phyloP scores from a whole-genome alignment of 2,797 vertebrate genomes.

The Anomalospiza imberbis region DNA sequence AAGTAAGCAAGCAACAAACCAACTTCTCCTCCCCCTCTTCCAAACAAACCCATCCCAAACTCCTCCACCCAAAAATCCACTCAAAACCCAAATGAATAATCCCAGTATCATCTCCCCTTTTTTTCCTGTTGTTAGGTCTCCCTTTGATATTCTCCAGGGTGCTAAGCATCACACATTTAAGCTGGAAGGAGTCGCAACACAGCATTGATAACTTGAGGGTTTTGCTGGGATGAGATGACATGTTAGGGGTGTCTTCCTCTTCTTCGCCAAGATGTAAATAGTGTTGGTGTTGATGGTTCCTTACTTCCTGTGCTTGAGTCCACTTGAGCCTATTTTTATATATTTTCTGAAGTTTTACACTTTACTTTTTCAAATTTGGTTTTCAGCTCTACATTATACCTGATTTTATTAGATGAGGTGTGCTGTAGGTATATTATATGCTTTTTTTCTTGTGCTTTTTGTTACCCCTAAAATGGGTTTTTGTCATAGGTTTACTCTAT shows the following conservation, averaged over 20 bases:
- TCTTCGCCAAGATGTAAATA: background rate
- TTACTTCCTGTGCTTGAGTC: background rate
- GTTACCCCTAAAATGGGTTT: background rate
- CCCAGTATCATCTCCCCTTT: background rate
- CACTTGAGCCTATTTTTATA: background rate
- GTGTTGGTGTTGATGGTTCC: background rate
- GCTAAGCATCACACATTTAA: background rate
- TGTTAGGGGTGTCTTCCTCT: background rate
- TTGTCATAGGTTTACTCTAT: background rate
- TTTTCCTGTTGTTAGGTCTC: background rate
- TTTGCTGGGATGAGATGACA: background rate
- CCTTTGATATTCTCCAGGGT: background rate
- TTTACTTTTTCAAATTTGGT: background rate
- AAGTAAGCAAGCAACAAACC: too few relatives aligned
- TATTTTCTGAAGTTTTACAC: background rate
- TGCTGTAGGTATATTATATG: too few relatives aligned
- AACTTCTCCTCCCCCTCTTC: accelerated
- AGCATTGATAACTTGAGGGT: background rate
- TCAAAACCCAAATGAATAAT: background rate
- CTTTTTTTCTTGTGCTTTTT: background rate
- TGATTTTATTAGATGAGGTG: background rate
- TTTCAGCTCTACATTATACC: background rate
- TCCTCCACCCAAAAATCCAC: background rate
- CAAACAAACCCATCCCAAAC: background rate
- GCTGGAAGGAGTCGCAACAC: background rate